Evolutionary conservation across 2,113 vertebrate species (phyloP), one percentile per base, ranked within the genome.

Genomic region (Pseudopipra pipra): DNA sequence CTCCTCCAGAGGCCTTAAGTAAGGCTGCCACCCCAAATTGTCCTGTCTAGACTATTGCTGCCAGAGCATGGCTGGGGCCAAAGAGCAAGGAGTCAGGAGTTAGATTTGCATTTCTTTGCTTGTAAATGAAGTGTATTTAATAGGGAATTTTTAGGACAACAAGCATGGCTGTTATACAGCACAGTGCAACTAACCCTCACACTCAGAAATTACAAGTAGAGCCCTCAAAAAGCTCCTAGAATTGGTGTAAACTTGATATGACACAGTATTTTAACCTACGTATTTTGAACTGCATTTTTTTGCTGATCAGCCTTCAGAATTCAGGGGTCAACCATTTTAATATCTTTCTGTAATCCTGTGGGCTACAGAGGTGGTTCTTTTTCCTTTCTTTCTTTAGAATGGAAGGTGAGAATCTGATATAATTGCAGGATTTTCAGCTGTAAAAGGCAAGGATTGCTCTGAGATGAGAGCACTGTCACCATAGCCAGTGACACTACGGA

Each of bases 261-360:
- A 39, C 9, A 2, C 0, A 0, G 13, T 52, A 24, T 25, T 83
- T 63, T 55, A 93, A 54, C 86, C 18, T n/a, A 12, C 8, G 1
- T 55, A 15, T 51, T 67, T 76, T 75, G 52, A 39, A 30, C 41
- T 58, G 51, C 19, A 12, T 59, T 74, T 89, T 16, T 74, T 73
- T 63, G 61, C 47, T 74, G 25, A 37, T 81, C 51, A 28, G 24
- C 75, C 56, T 89, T 82, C 54, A 52, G 47, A 72, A 63, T 65
- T 68, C 44, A 44, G 41, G 11, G 27, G 7, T 46, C 71, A 66
- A 55, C 20, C 78, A 33, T 55, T 77, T 89, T 28, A 54, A 2
- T 52, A 17, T 62, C 21, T 71, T 84, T 87, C 61, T 75, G 55
- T 44, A 70, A 62, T 12, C 6, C 51, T 27, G 12, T 65, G 46